Percentiles rank a stretch among this genome's conserved stretches.
These are phyloP conservation scores for Trypoxylus dichotomus DNA, from an alignment of 1,140 invertebrate genomes.

Conservation along the genomic window DNA sequence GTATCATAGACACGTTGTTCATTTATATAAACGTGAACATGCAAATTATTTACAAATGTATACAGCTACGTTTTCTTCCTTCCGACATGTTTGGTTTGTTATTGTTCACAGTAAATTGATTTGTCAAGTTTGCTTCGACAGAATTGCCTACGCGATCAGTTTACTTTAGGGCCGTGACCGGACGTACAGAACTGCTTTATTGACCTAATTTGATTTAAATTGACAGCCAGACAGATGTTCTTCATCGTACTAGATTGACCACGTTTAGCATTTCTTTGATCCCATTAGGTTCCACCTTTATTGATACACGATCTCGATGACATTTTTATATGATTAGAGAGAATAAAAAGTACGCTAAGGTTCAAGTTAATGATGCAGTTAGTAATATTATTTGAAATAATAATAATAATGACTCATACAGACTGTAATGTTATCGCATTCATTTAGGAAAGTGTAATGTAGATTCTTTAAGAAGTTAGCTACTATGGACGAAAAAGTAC, in stretches of 20 bases:
- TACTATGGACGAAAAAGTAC: too few relatives aligned
- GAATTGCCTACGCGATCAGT: neutral
- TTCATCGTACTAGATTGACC: neutral
- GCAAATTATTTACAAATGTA: conserved; percentile 23
- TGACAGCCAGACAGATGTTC: conserved; percentile 13
- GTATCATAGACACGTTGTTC: conserved; percentile 23
- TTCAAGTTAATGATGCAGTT: too few relatives aligned
- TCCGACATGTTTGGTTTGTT: conserved; percentile 10
- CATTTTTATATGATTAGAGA: neutral
- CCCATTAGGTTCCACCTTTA: neutral
- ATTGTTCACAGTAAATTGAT: conserved; percentile 20
- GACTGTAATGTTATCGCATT: too few relatives aligned
- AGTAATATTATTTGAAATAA: too few relatives aligned
- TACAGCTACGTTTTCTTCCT: conserved; percentile 12
- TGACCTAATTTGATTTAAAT: conserved; percentile 18
- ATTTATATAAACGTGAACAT: conserved; percentile 23
- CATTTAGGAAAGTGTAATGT: too few relatives aligned
- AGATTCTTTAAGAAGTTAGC: too few relatives aligned
- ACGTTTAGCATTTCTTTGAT: neutral
- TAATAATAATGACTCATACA: too few relatives aligned
- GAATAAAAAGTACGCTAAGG: too few relatives aligned
- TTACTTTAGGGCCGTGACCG: conserved; percentile 6
- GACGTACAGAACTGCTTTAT: neutral
- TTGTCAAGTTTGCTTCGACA: neutral
- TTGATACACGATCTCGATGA: neutral